phyloP scores from a whole-genome alignment of 1,140 invertebrate species.

The Calephelis virginiensis region DNA sequence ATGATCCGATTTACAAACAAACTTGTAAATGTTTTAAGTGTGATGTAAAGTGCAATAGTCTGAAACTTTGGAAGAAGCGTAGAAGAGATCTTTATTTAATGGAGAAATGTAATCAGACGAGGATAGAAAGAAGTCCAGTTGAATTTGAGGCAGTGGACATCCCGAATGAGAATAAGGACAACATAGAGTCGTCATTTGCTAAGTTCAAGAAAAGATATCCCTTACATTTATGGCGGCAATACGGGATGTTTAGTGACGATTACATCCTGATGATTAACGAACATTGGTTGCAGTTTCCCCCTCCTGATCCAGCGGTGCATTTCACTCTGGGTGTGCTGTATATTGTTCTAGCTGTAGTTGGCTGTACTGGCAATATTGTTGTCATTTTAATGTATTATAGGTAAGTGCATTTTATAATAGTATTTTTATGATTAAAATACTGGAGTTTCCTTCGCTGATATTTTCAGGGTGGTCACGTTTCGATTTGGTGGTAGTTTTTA shows the following conservation, averaged over 20 bases:
- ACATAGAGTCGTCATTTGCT: conserved; percentile 29
- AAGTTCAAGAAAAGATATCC: conserved; percentile 69
- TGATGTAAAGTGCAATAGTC: conserved; percentile 4
- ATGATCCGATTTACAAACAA: neutral
- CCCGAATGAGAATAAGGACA: conserved; percentile 12
- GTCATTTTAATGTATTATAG: conserved; percentile 43
- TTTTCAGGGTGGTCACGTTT: too few species aligned
- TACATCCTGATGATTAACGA: conserved; percentile 80
- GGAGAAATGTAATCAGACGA: neutral
- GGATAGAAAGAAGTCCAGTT: conserved; percentile 25
- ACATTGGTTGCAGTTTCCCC: conserved; percentile 83
- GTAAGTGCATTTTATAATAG: conserved; percentile 25
- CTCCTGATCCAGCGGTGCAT: conserved; percentile 76
- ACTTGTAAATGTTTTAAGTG: conserved; percentile 3
- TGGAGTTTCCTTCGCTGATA: too few species aligned
- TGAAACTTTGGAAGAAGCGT: conserved; percentile 3
- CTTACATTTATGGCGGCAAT: conserved; percentile 71
- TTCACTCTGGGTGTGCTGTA: conserved; percentile 81
- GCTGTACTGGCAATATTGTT: conserved; percentile 80
- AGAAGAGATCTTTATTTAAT: neutral
- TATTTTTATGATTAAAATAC: too few species aligned
- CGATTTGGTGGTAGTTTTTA: too few species aligned
- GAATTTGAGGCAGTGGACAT: conserved; percentile 21
- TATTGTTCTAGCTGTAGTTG: conserved; percentile 79
- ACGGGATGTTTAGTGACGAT: conserved; percentile 77